Percentiles rank a stretch among this genome's conserved stretches.
These are phyloP conservation scores for Cartodere bifasciata DNA, from an alignment of 2,888 invertebrate genomes.

Conservation along the genomic window DNA sequence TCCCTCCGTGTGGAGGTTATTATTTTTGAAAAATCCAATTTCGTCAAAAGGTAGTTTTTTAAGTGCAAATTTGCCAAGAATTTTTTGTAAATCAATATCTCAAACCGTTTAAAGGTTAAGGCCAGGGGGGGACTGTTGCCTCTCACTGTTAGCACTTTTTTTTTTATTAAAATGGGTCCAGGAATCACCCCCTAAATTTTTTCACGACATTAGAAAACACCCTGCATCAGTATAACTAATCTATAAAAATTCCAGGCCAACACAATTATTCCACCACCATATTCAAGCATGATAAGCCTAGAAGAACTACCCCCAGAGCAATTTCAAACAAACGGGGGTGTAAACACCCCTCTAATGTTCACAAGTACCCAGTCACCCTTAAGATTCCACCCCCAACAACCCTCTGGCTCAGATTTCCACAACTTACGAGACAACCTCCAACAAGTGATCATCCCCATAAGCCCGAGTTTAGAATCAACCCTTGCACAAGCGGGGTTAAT, in stretches of 20 bases:
- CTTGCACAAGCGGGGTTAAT: slow-evolving; percentile 15
- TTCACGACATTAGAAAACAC: no score
- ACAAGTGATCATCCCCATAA: slow-evolving; percentile 22
- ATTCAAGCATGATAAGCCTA: slow-evolving; percentile 65
- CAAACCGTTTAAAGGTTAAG: no score
- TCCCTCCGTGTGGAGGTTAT: no score
- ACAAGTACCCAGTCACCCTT: background rate
- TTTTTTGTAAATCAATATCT: no score
- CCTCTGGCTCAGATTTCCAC: slow-evolving; percentile 22
- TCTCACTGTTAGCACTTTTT: no score
- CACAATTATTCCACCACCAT: slow-evolving; percentile 71
- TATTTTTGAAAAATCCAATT: no score
- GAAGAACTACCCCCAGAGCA: slow-evolving; percentile 44
- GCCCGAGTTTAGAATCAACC: slow-evolving; percentile 27
- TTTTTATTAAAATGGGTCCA: no score
- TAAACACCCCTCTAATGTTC: slow-evolving; percentile 10
- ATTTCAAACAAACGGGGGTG: slow-evolving; percentile 16
- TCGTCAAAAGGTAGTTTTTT: no score
- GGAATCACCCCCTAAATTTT: no score
- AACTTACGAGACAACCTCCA: slow-evolving; percentile 15
- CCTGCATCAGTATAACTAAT: no score
- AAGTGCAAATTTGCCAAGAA: no score
- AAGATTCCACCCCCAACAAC: slow-evolving; percentile 20
- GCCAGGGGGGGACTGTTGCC: no score
- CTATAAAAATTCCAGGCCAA: slow-evolving; percentile 49